A percentile compares a stretch with the other conserved stretches of the same genome.
Conservation (phyloP, 2,797 vertebrate genomes). For the Artibeus jamaicensis region DNA sequence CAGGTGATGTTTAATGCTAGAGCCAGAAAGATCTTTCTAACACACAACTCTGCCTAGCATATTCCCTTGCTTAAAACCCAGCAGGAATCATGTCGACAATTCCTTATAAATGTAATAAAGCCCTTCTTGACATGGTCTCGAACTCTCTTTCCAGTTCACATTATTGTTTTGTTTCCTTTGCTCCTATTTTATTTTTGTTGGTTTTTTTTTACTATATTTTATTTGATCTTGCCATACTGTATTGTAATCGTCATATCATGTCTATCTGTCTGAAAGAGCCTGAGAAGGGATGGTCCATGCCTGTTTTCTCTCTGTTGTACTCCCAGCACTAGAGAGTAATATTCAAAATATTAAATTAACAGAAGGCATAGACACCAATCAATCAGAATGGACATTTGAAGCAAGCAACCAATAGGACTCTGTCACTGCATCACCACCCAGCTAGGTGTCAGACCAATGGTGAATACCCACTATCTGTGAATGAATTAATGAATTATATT, state of each 20-base stretch:
- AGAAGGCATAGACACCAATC: neutral
- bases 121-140: neutral
- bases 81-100: neutral
- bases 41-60: neutral
- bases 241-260: neutral
- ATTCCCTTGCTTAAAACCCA: neutral
- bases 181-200: neutral
- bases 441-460: neutral
- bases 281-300: neutral
- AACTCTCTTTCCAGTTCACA: neutral
- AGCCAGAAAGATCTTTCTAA: neutral
- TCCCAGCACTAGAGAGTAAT: neutral
- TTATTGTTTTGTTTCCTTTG: constrained; percentile 3
- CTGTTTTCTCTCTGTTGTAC: neutral
- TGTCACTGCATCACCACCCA: neutral
- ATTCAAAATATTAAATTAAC: neutral
- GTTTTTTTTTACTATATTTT: neutral
- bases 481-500: neutral
- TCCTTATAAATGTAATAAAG: neutral
- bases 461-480: neutral
- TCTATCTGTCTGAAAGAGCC: neutral
- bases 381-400: neutral
- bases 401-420: neutral
- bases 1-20: neutral
- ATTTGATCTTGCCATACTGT: neutral